Conservation (phyloP, 1,140 invertebrate genomes). For the Dicyema japonicum region DNA sequence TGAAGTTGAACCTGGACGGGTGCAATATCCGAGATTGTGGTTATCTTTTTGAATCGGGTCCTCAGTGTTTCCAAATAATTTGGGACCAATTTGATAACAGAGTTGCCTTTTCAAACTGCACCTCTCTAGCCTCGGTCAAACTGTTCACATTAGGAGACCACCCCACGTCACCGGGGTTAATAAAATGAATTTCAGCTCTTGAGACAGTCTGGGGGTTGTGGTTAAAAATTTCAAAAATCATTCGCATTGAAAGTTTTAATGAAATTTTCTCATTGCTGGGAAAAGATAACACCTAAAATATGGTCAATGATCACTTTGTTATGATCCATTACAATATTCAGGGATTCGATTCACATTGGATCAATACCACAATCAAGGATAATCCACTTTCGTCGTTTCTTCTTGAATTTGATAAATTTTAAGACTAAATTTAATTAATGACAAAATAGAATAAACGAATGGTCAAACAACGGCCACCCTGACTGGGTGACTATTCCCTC, state of each 20-base stretch:
- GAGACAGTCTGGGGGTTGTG: slow-evolving; percentile 4
- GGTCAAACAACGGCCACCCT: too few species aligned
- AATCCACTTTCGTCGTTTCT: too few species aligned
- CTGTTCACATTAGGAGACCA: too few species aligned
- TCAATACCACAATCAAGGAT: slow-evolving; percentile 5
- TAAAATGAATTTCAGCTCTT: slow-evolving; percentile 4
- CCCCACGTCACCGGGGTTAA: slow-evolving; percentile 3
- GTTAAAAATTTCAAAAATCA: slow-evolving; percentile 5
- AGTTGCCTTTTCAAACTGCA: slow-evolving; percentile 1
- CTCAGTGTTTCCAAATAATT: slow-evolving; percentile 2
- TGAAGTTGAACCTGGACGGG: too few species aligned
- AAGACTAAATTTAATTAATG: too few species aligned
- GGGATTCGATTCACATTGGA: slow-evolving; percentile 5
- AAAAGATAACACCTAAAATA: slow-evolving; percentile 6
- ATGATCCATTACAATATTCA: slow-evolving; percentile 5
- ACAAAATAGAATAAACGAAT: too few species aligned
- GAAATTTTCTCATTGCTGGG: slow-evolving; percentile 4
- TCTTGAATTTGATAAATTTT: too few species aligned
- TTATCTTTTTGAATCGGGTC: slow-evolving; percentile 5
- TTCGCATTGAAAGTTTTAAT: slow-evolving; percentile 3
- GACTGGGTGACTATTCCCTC: too few species aligned
- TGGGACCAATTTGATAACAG: slow-evolving; percentile 4
- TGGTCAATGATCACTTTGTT: slow-evolving; percentile 4
- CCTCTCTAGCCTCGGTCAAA: too few species aligned
- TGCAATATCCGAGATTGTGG: slow-evolving; percentile 5